Conservation (phyloP, 1,140 invertebrate species). For the Papilio glaucus region DNA sequence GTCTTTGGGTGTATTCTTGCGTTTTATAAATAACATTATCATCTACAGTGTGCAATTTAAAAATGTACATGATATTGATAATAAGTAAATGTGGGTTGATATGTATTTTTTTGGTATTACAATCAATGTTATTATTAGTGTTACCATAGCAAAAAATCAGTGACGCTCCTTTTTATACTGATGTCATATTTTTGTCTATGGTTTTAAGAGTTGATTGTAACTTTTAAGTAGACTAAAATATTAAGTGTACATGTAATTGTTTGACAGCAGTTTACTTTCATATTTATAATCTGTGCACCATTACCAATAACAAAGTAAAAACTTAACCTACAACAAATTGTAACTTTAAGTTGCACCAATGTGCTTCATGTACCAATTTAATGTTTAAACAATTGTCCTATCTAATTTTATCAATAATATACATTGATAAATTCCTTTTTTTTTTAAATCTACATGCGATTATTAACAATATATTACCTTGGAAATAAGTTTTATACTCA, state of each 20-base stretch:
- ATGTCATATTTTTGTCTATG: not conserved
- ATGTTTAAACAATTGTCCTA: slow-evolving; percentile 31
- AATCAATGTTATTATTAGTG: slow-evolving; percentile 21
- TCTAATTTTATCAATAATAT: slow-evolving; percentile 20
- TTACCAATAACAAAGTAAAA: not conserved
- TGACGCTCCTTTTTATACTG: not conserved
- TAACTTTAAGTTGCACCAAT: slow-evolving; percentile 17
- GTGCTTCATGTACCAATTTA: slow-evolving; percentile 29
- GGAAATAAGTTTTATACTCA: no score
- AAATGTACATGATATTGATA: slow-evolving; percentile 48
- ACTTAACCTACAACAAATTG: slow-evolving; percentile 10
- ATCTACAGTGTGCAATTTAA: slow-evolving; percentile 43
- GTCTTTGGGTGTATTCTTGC: slow-evolving; percentile 58
- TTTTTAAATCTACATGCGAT: no score
- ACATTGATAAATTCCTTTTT: not conserved
- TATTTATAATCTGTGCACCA: not conserved
- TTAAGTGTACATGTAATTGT: not conserved
- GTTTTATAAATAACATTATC: slow-evolving; percentile 41
- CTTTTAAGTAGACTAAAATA: not conserved
- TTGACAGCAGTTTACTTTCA: not conserved
- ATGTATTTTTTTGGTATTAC: slow-evolving; percentile 47
- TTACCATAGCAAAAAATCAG: not conserved
- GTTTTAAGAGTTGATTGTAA: not conserved
- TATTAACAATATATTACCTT: no score
- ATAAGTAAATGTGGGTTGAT: slow-evolving; percentile 51